phyloP scores from a whole-genome alignment of 2,113 vertebrate species.

The Albula glossodonta region DNA sequence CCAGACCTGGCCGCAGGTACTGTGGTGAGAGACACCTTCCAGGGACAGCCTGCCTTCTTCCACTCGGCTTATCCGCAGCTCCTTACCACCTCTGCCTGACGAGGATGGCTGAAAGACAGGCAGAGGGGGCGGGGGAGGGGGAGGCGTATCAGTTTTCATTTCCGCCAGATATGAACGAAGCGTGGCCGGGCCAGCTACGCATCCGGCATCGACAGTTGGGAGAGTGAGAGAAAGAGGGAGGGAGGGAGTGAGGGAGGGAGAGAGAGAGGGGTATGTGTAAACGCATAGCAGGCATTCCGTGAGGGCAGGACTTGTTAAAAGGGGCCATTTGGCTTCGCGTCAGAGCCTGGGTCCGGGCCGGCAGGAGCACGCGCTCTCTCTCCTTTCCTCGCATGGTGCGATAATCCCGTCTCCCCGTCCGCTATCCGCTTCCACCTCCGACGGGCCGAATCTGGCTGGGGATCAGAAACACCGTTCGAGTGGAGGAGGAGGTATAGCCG shows the following conservation, averaged over 20 bases:
- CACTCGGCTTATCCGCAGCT: constrained; percentile 5
- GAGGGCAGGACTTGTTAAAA: no score
- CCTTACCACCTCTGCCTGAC: not conserved
- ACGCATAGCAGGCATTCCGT: no score
- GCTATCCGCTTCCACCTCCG: not conserved
- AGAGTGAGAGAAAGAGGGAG: not conserved
- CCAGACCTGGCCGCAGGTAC: not conserved
- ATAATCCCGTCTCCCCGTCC: constrained; percentile 7
- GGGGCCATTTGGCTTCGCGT: no score
- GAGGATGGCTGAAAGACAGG: not conserved
- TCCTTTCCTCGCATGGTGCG: not conserved
- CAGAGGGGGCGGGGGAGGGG: not conserved
- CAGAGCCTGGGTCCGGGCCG: not conserved
- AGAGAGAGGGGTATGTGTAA: no score
- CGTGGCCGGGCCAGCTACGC: not conserved
- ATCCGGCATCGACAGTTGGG: not conserved
- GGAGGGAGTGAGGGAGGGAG: no score
- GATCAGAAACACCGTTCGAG: not conserved
- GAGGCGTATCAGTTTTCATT: constrained; percentile 4
- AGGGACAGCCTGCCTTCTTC: not conserved
- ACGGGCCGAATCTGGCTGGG: not conserved
- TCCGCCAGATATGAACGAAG: not conserved
- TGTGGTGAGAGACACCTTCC: constrained; percentile 13
- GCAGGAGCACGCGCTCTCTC: not conserved
- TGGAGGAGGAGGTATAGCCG: no score